Evolutionary conservation across 1,140 invertebrate genomes (phyloP), one percentile per base, ranked within the genome.

Genomic region (Hycleus phaleratus): DNA sequence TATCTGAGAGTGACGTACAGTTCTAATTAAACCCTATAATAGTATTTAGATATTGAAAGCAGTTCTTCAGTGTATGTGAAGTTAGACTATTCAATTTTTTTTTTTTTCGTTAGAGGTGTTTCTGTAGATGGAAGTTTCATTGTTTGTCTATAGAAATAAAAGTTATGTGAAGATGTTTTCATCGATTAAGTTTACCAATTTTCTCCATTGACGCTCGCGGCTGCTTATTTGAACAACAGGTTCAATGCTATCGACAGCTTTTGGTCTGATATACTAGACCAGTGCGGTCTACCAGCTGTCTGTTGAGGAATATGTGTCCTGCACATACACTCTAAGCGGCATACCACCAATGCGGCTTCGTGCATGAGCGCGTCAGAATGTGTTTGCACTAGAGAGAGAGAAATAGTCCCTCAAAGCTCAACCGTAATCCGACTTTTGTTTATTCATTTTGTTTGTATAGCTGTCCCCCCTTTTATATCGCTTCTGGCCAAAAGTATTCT

Each of bases 391-490:
- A 45, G 57, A 46, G 49, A 60, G 52, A 56, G 32, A 32, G 18
- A 18, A 18, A 18, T 18, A 18, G 57, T 60, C 63, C 56, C 61
- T 58, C 52, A 59, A 62, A 59, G 58, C 63, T 61, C 56, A 59
- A 42, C 54, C 61, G 59, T 67, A 68, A 68, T 68, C 67, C 65
- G 51, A 59, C 64, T 62, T 68, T 65, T 68, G 67, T 68, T 68
- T 68, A 68, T 68, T 68, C 67, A 67, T 68, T 68, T 61, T 68
- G 64, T 68, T 68, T 66, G 64, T 59, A 59, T 49, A 66, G 32
- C 32, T 5, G 7, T 32, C 32, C 59, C 56, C 57, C 56, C 42
- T 50, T 32, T 32, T 32, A 58, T 62, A 55, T 46, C 51, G 51
- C 51, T 45, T 42, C 51, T 53, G 51, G 51, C 51, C 51, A 45